These are phyloP conservation scores for Xiphorhynchus erythropygius DNA, from an alignment of 2,797 vertebrate genomes.

Conservation along the genomic window DNA sequence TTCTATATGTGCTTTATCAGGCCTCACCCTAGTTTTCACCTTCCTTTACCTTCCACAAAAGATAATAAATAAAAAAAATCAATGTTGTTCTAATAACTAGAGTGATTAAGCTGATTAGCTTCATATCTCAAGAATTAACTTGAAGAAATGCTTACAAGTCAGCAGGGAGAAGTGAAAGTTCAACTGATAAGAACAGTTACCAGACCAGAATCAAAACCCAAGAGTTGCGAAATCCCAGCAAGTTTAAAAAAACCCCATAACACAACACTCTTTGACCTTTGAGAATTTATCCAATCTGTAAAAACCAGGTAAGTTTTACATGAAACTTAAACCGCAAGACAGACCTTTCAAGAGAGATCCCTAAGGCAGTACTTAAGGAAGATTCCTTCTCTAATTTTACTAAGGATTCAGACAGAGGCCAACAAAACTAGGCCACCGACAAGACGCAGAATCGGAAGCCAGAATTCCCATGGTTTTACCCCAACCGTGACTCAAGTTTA, in stretches of 20 bases:
- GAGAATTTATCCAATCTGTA: background rate
- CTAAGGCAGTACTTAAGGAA: background rate
- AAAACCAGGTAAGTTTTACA: background rate
- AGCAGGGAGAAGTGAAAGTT: slow-evolving; percentile 38
- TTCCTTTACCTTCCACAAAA: background rate
- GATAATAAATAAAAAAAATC: background rate
- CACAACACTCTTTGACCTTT: background rate
- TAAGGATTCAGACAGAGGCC: background rate
- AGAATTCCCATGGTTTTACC: slow-evolving; percentile 33
- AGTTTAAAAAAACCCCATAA: background rate
- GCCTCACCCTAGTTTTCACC: background rate
- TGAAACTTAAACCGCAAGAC: background rate
- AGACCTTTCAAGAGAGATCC: background rate
- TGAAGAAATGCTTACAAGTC: background rate
- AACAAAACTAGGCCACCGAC: slow-evolving; percentile 3
- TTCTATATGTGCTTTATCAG: background rate
- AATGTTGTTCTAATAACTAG: background rate
- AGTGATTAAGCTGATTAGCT: background rate
- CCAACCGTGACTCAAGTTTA: slow-evolving; percentile 42
- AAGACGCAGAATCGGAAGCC: background rate
- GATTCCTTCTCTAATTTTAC: background rate
- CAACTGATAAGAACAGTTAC: slow-evolving; percentile 44
- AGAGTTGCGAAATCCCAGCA: background rate
- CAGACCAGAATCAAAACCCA: slow-evolving; percentile 3
- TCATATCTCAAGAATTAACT: slow-evolving; percentile 2